Percentiles rank a stretch among this genome's conserved stretches.
These are phyloP conservation scores for Oxytorus armatus DNA, from an alignment of 2,888 invertebrate genomes.

Conservation along the genomic window DNA sequence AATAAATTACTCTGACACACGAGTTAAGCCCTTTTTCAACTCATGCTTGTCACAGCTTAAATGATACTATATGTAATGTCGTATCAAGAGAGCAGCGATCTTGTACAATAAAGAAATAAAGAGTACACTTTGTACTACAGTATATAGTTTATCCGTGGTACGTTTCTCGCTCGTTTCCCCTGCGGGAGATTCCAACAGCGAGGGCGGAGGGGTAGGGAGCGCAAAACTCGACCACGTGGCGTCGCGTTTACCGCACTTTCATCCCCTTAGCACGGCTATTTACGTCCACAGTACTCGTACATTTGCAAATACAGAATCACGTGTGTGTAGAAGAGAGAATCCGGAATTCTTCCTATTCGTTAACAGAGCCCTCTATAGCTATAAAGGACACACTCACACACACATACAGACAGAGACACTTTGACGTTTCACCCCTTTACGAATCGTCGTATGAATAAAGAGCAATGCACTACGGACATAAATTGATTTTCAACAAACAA, in stretches of 20 bases:
- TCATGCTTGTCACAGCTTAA: too few relatives aligned
- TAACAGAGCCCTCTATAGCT: not conserved
- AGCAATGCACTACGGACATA: not conserved
- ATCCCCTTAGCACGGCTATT: constrained; percentile 14
- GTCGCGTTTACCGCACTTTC: constrained; percentile 34
- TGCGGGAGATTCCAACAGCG: not conserved
- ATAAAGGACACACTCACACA: not conserved
- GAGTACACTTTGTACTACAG: too few relatives aligned
- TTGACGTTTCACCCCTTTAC: constrained; percentile 3
- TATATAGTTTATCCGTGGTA: constrained; percentile 2
- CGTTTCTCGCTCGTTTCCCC: not conserved
- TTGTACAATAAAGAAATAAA: too few relatives aligned
- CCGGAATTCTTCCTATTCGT: not conserved
- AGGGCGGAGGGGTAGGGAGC: not conserved
- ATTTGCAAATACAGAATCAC: not conserved
- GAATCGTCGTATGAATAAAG: constrained; percentile 21
- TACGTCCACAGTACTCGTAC: constrained; percentile 10
- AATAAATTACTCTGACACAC: too few relatives aligned
- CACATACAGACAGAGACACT: not conserved
- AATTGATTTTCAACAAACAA: not conserved
- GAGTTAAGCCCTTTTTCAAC: too few relatives aligned
- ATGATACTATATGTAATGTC: too few relatives aligned
- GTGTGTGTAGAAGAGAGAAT: not conserved
- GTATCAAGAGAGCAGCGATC: too few relatives aligned
- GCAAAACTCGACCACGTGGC: constrained; percentile 48